These are phyloP conservation scores for Stenodera caucasica DNA, from an alignment of 2,888 invertebrate genomes.

Conservation along the genomic window DNA sequence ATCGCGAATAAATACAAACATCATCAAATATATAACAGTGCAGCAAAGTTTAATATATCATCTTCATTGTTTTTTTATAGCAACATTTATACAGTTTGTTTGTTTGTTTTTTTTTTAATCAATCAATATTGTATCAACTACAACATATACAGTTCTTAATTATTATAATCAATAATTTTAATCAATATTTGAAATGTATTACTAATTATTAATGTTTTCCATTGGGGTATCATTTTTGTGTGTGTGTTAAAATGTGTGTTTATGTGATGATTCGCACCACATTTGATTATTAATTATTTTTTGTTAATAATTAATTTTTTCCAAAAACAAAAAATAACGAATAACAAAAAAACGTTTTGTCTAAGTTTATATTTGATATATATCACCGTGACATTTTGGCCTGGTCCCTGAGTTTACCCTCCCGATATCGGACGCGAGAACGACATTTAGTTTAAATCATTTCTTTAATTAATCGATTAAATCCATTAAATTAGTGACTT, in stretches of 20 bases:
- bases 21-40: conserved; percentile 43
- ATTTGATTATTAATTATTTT: conserved; percentile 48
- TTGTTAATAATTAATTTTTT: no score
- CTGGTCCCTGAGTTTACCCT: conserved; percentile 60
- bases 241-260: background rate
- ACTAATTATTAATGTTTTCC: conserved; percentile 38
- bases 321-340: background rate
- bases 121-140: conserved; percentile 29
- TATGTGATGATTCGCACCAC: conserved; percentile 20
- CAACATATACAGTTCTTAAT: conserved; percentile 54
- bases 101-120: conserved; percentile 42
- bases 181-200: conserved; percentile 53
- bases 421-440: conserved; percentile 41
- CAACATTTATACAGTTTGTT: conserved; percentile 43
- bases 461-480: no score
- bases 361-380: conserved; percentile 55
- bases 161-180: conserved; percentile 40
- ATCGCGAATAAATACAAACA: conserved; percentile 25
- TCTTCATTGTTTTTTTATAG: conserved; percentile 23
- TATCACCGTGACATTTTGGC: conserved; percentile 59
- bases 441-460: no score
- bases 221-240: conserved; percentile 43
- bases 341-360: conserved; percentile 29
- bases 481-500: conserved; percentile 20
- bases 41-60: conserved; percentile 43